Percentiles rank a stretch among this genome's conserved stretches.
Evolutionary conservation across 23 tunicate genomes (phyloP).

Genomic region (Ciona savignyi): DNA sequence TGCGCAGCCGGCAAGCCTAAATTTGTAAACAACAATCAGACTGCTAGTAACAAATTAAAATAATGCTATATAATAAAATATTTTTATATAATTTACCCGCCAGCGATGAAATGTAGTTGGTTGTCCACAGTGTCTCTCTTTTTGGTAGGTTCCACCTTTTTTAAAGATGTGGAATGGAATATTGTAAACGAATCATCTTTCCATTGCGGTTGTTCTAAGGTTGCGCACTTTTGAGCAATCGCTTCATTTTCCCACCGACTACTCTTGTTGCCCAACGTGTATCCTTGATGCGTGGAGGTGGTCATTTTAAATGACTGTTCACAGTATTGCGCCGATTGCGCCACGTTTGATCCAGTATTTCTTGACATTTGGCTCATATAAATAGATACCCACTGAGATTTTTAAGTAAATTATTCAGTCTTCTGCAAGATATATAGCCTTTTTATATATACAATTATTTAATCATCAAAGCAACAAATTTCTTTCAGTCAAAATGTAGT

Average conservation of each 20-base stretch:
- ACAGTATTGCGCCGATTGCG: not conserved
- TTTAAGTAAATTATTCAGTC: too few species aligned
- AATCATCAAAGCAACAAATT: too few species aligned
- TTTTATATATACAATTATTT: too few species aligned
- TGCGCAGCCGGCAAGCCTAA: slow-evolving; percentile 63
- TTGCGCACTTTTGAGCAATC: not conserved
- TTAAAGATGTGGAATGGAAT: not conserved
- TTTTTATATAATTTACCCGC: slow-evolving; percentile 37
- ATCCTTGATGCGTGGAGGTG: not conserved
- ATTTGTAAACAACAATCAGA: too few species aligned
- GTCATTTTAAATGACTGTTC: not conserved
- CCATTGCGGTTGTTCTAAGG: not conserved
- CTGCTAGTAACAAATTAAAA: not conserved
- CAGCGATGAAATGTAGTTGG: slow-evolving; percentile 38
- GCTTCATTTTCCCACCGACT: not conserved
- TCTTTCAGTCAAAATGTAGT: too few species aligned
- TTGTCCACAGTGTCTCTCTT: not conserved
- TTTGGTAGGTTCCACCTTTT: not conserved
- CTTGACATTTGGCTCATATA: too few species aligned
- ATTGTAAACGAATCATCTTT: not conserved
- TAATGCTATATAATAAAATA: not conserved
- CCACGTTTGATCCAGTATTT: too few species aligned
- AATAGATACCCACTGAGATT: too few species aligned
- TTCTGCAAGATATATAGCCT: too few species aligned
- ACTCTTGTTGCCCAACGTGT: not conserved